A percentile compares a stretch with the other conserved stretches of the same genome.
Evolutionary conservation across 2,113 vertebrate species (phyloP).

Genomic region (Platycercus adscitus): DNA sequence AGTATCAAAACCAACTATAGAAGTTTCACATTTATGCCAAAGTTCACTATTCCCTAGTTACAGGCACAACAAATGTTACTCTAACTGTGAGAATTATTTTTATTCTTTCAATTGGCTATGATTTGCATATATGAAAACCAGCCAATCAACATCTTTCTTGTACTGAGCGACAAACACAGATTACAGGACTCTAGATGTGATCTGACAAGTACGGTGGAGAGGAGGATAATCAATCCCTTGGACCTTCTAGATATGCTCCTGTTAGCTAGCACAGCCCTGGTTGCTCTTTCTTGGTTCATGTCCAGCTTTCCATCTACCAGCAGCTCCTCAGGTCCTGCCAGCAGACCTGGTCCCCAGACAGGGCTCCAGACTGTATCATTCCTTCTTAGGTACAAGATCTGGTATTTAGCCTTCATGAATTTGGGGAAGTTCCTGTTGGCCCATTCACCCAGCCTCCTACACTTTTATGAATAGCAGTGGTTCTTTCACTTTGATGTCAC

Average conservation of each 20-base stretch:
- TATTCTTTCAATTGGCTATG: not conserved
- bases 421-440: not conserved
- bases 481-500: not conserved
- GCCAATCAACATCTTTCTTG: not conserved
- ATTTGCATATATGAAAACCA: not conserved
- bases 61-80: not conserved
- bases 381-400: not conserved
- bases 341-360: not conserved
- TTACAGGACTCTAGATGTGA: not conserved
- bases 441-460: not conserved
- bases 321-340: not conserved
- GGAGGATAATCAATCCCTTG: not conserved
- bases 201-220: not conserved
- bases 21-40: accelerated
- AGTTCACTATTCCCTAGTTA: not conserved
- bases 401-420: not conserved
- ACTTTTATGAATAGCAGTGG: not conserved
- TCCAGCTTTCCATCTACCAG: not conserved
- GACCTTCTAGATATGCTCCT: accelerated
- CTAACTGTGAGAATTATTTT: not conserved
- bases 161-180: not conserved
- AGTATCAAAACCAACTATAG: not conserved
- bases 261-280: not conserved
- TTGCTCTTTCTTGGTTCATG: not conserved
- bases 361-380: not conserved